Conservation (phyloP, 2,113 vertebrate genomes). For the Sclerurus mexicanus region DNA sequence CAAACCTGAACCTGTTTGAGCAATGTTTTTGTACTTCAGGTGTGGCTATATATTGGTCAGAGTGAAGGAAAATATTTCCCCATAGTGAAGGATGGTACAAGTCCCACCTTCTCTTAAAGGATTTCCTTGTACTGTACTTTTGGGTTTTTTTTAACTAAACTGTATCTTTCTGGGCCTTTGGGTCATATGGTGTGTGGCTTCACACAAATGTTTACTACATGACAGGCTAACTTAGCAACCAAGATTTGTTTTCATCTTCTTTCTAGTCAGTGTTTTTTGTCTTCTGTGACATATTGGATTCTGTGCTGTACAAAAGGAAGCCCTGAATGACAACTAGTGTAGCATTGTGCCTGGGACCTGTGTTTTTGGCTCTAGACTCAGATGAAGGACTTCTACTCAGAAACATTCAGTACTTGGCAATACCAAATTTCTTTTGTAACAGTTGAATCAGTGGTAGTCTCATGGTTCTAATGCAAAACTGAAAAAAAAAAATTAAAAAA, state of each 20-base stretch:
- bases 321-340: background rate
- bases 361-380: background rate
- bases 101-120: background rate
- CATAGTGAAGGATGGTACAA: accelerated
- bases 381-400: background rate
- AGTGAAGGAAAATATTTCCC: background rate
- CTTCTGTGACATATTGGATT: background rate
- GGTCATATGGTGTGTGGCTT: background rate
- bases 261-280: background rate
- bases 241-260: background rate
- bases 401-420: background rate
- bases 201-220: background rate
- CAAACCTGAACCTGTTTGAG: background rate
- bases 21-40: background rate
- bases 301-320: background rate
- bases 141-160: background rate
- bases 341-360: background rate
- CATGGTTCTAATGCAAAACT: background rate
- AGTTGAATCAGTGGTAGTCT: background rate
- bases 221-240: background rate
- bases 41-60: background rate
- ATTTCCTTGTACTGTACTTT: background rate
- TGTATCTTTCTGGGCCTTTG: background rate
- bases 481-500: background rate
- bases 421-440: background rate